phyloP scores from a whole-genome alignment of 2,888 invertebrate genomes.

The Limnephilus marmoratus region DNA sequence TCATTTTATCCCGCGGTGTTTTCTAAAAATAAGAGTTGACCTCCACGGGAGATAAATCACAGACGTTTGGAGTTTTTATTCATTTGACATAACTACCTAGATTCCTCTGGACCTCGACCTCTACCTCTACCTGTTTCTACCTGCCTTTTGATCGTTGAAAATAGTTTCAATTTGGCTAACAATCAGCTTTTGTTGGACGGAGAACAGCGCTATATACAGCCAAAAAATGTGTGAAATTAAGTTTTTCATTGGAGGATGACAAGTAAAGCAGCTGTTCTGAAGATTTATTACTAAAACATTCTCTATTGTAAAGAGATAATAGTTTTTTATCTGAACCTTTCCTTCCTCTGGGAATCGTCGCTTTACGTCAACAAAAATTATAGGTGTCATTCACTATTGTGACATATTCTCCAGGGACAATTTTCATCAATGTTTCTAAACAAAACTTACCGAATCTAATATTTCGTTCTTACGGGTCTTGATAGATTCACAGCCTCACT shows the following conservation, averaged over 20 bases:
- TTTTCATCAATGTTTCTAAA: neutral
- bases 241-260: neutral
- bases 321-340: neutral
- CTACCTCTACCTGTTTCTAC: neutral
- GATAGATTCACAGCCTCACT: neutral
- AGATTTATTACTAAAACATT: neutral
- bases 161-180: neutral
- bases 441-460: neutral
- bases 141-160: neutral
- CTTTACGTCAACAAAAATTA: neutral
- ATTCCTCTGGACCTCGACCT: neutral
- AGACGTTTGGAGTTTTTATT: neutral
- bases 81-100: neutral
- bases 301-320: neutral
- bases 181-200: neutral
- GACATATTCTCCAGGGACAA: no score
- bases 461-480: neutral
- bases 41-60: neutral
- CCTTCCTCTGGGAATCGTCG: neutral
- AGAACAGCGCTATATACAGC: neutral
- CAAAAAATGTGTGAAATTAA: neutral
- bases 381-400: neutral
- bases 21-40: neutral
- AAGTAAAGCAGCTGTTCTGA: neutral
- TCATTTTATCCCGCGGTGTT: conserved; percentile 26